Base-by-base conservation (phyloP, 2,888 invertebrate species). In the Diplolepis rosae region DNA sequence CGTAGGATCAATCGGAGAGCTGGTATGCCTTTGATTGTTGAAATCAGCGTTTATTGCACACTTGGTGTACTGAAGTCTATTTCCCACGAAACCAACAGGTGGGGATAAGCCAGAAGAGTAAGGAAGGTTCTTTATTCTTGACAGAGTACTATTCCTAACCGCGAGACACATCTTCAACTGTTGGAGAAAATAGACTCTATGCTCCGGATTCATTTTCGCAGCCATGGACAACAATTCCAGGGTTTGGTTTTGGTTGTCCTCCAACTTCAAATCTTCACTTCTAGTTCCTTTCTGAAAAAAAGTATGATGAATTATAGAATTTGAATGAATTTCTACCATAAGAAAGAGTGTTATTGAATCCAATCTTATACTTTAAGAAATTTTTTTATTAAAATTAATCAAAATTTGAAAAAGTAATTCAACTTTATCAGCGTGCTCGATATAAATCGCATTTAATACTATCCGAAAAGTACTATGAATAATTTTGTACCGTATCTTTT, bases 21-120 rank as follows among this genome's bases (percentile, higher is more conserved):
- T 69, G 30, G 76, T 77, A 72, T 80, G 80, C 22, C 80, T 76
- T 45, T 78, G 79, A 2, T 54, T 71, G 13, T 50, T 73, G 7
- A 11, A 39, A 89, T 90, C 15, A 90, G 90, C 70, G 22, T 73
- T 90, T 89, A 89, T 6, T 90, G 89, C 27, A 90, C 89, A 66
- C n/a, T 61, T 76, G 89, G 50, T 76, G 84, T 87, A 87, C 69
- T 86, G 87, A 0, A 87, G 79, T 0, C 87, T 87, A 69, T 87
- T 87, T 66, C 87, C 87, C 0, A 87, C 87, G 2, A 87, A 77
- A 0, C 87, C 87, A 1, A 87, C 87, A 4, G 83, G n/a, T n/a
- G n/a, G n/a, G n/a, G n/a, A n/a, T n/a, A n/a, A n/a, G n/a, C n/a
- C 68, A 15, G 67, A 68, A 7, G n/a, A 22, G 22, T 54, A 27